Evolutionary conservation across 2,113 vertebrate genomes (phyloP), one percentile per base, ranked within the genome.

Genomic region (Platysteira castanea): DNA sequence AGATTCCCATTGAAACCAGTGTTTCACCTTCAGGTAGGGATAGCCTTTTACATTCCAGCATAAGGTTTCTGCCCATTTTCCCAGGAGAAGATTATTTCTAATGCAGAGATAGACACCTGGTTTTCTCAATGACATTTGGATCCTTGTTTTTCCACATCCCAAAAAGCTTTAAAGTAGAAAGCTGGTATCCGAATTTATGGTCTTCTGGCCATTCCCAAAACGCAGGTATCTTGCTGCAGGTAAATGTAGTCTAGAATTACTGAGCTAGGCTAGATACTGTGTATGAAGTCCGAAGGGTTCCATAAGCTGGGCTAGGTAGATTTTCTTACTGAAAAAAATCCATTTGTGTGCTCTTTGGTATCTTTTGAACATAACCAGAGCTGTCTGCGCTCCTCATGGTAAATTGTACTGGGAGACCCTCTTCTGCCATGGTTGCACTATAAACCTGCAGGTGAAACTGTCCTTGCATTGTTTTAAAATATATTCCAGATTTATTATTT

Each of bases 11-110:
- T 47, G 97, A 98, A 93, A 95, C 96, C 61, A 97, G 96, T 80
- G 97, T 98, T 79, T 99, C 99, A 50, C 98, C 98, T 74, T 98
- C 98, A 98, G 99, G 99, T 99, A 98, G 95, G 92, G 84, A 42
- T 17, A 87, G 91, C 85, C 56, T 93, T 87, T 94, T 90, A 41
- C 65, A 22, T 91, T 74, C 73, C 84, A 61, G 54, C 44, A 7
- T 61, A 52, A 90, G 46, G 77, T 84, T 92, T 77, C 85, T 90
- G 81, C 73, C 86, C 11, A 4, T 17, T 91, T 90, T 56, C 75
- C 79, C 76, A 65, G 47, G 49, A 87, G 39, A 54, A 8, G 7
- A n/a, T 23, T 19, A 20, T 53, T 90, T 49, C 64, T 85, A 33
- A 26, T 60, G 79, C 57, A 37, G 46, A 63, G 63, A 11, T 33